Percentiles rank a stretch among this genome's conserved stretches.
Evolutionary conservation across 2,113 vertebrate genomes (phyloP).

Genomic region (Bufo gargarizans): DNA sequence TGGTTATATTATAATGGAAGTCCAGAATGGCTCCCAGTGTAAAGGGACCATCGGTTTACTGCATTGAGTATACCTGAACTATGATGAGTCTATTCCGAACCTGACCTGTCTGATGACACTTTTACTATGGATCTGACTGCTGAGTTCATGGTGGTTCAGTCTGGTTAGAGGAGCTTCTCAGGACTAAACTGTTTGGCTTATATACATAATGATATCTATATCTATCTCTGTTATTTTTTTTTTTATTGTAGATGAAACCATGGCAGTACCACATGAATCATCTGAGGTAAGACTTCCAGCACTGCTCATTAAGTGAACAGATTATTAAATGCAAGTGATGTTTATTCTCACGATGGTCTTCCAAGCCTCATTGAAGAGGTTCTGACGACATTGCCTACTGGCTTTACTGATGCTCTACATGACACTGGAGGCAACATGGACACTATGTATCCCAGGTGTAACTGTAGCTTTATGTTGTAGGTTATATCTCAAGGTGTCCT

Average conservation of each 20-base stretch:
- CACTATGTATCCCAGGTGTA: background rate
- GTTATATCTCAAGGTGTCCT: background rate
- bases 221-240: too few species aligned
- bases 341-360: constrained; percentile 89
- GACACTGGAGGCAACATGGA: background rate
- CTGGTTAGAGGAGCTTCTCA: background rate
- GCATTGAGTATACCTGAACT: constrained; percentile 53
- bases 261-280: too few species aligned
- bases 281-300: too few species aligned
- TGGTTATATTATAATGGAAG: too few species aligned
- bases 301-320: too few species aligned
- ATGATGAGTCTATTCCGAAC: constrained; percentile 75
- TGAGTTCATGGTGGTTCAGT: constrained; percentile 66
- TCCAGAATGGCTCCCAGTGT: too few species aligned
- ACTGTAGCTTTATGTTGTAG: background rate
- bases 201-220: too few species aligned
- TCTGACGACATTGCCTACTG: constrained; percentile 77
- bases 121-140: constrained; percentile 74
- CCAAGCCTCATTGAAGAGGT: constrained; percentile 69
- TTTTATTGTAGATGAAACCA: too few species aligned
- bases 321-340: constrained; percentile 74
- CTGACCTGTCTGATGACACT: constrained; percentile 65
- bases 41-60: too few species aligned
- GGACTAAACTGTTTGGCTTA: too few species aligned
- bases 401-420: constrained; percentile 76